Evolutionary conservation across 1,140 invertebrate species (phyloP), one percentile per base, ranked within the genome.

Genomic region (Trichogramma pretiosum): DNA sequence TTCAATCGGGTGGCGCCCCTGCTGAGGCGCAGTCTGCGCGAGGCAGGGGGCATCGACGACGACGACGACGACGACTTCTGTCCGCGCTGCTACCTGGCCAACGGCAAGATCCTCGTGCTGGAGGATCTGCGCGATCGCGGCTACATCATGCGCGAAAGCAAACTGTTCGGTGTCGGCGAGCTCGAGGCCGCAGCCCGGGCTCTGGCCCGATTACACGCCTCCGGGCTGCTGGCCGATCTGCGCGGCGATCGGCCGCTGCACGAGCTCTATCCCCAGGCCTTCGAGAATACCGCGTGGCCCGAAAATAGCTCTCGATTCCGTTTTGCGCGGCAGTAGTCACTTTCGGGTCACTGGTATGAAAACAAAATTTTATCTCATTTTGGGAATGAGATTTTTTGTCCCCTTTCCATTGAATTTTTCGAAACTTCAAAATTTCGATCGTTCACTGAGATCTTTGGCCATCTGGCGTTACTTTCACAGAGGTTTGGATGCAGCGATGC

Each of bases 201-300:
- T 0, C 51, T 80, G 39, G 78, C 77, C 3, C 70, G 62, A 24
- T 62, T 79, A 61, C 78, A 81, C 49, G 72, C 75, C 0, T 70
- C 75, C 9, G 75, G 73, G 4, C 70, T 74, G 17, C 65, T 77
- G 17, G 71, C 64, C 21, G 77, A 80, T 56, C 60, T 72, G 13
- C 58, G 47, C 10, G 58, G 63, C 28, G 67, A 36, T n/a, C 41
- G 34, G 7, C 11, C 18, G n/a, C 35, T 50, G 3, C 23, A 14
- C 3, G 21, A 50, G 2, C 2, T 50, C 1, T 44, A 33, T 17
- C 36, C 48, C 1, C 3, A 11, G 2, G 39, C 36, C 3, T 39
- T 24, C 18, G 40, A n/a, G n/a, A n/a, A n/a, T n/a, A n/a, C n/a
- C n/a, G n/a, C n/a, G n/a, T n/a, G n/a, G n/a, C n/a, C n/a, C n/a